Evolutionary conservation across 2,797 vertebrate genomes (phyloP).

Genomic region (Botia almorhae): DNA sequence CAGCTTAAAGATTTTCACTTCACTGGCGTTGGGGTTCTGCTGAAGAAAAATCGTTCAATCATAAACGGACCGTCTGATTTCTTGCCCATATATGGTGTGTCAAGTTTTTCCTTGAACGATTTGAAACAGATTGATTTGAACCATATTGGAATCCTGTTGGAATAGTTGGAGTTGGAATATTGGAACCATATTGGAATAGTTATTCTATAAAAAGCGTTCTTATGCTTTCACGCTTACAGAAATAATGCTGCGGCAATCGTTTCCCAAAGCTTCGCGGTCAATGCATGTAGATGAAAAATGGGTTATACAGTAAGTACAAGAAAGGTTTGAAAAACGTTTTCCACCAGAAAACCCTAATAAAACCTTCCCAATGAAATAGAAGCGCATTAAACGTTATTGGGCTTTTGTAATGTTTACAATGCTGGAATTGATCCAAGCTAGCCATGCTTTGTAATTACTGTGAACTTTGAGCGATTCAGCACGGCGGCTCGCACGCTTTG

Average conservation of each 20-base stretch:
- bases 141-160: conserved; percentile 1
- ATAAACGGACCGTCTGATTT: conserved; percentile 27
- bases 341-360: conserved; percentile 21
- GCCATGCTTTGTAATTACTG: conserved; percentile 38
- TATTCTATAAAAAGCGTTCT: conserved; percentile 19
- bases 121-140: conserved; percentile 27
- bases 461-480: conserved; percentile 18
- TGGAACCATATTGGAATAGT: conserved; percentile 12
- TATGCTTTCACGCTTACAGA: not conserved
- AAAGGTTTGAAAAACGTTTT: conserved; percentile 22
- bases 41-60: not conserved
- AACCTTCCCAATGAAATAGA: conserved; percentile 12
- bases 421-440: conserved; percentile 14
- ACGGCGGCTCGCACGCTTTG: conserved; percentile 30
- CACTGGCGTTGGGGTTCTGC: conserved; percentile 22
- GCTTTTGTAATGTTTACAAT: conserved; percentile 40
- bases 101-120: not conserved
- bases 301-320: conserved; percentile 28
- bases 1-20: conserved; percentile 24
- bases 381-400: conserved; percentile 22
- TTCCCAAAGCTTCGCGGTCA: conserved; percentile 47
- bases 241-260: conserved; percentile 41
- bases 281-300: conserved; percentile 56
- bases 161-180: not conserved
- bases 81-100: conserved; percentile 14